Evolutionary conservation across 2,797 vertebrate genomes (phyloP).

Genomic region (Onychomys torridus): DNA sequence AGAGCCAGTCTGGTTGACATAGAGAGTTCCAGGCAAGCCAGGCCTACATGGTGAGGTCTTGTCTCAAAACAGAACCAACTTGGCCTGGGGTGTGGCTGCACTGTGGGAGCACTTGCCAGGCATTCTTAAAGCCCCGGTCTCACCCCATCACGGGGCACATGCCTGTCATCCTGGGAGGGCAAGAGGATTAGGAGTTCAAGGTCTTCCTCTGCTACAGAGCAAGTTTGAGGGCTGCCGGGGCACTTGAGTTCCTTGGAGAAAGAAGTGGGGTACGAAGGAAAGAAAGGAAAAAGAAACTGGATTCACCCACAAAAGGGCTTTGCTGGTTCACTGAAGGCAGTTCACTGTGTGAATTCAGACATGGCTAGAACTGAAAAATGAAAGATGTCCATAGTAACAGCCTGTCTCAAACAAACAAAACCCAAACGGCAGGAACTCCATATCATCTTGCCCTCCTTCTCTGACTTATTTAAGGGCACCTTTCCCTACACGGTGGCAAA

Average conservation of each 20-base stretch:
- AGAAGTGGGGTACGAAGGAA: background rate
- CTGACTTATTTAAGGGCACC: background rate
- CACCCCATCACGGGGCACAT: background rate
- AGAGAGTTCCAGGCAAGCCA: background rate
- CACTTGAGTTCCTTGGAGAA: background rate
- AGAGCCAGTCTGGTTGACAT: background rate
- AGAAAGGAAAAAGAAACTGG: background rate
- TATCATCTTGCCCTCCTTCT: background rate
- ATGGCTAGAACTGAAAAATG: background rate
- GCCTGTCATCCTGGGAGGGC: background rate
- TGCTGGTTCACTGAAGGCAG: background rate
- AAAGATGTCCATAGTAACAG: background rate
- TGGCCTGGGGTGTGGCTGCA: background rate
- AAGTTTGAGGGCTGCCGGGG: background rate
- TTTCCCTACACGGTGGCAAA: background rate
- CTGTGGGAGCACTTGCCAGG: background rate
- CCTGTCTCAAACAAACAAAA: background rate
- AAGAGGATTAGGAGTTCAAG: background rate
- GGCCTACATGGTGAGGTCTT: background rate
- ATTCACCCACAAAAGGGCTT: background rate
- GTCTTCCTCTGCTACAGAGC: background rate
- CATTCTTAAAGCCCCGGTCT: background rate
- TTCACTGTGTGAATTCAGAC: background rate
- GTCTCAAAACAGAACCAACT: background rate
- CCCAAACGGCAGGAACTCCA: background rate